These are phyloP conservation scores for Bathybates hornii DNA, from an alignment of 2,113 vertebrate species.

Conservation along the genomic window DNA sequence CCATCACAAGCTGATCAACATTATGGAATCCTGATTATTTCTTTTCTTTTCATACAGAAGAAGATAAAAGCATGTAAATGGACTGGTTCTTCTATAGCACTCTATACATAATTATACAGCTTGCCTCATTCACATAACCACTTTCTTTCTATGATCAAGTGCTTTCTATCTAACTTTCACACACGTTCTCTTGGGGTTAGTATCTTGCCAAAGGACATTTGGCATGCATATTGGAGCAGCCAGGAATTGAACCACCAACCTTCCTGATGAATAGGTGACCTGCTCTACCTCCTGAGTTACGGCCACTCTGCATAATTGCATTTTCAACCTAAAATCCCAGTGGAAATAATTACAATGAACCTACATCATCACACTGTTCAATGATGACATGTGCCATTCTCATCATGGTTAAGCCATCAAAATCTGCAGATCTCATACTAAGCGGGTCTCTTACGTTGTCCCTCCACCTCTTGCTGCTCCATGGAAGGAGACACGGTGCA, in stretches of 20 bases:
- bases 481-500: neutral
- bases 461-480: neutral
- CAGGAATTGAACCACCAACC: neutral
- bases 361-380: neutral
- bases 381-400: neutral
- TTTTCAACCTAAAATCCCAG: neutral
- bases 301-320: neutral
- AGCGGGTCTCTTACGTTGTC: neutral
- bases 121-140: accelerated
- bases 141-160: neutral
- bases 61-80: neutral
- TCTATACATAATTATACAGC: accelerated
- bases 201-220: neutral
- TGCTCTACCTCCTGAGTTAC: neutral
- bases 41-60: neutral
- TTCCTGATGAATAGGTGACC: neutral
- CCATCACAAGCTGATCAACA: neutral
- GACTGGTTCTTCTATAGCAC: accelerated
- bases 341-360: neutral
- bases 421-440: neutral
- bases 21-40: neutral
- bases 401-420: neutral
- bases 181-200: neutral
- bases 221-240: neutral
- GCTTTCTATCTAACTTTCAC: neutral